Percentiles rank a stretch among this genome's conserved stretches.
Conservation (phyloP, 1,140 invertebrate species). For the Drosophila bipectinata region DNA sequence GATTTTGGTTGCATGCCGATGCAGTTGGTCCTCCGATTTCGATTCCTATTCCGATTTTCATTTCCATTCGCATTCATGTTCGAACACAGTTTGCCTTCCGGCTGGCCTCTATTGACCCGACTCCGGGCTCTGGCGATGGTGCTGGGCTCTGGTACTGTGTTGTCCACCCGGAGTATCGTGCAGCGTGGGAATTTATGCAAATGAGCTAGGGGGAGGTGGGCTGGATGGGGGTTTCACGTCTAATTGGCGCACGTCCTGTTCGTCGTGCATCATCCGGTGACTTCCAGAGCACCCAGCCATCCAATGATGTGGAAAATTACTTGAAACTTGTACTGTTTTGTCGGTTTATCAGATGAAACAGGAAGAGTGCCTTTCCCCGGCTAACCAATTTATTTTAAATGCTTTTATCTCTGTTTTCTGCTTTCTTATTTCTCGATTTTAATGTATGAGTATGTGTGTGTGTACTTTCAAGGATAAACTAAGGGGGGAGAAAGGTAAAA, state of each 20-base stretch:
- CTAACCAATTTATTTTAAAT: conserved; percentile 39
- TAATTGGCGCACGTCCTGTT: conserved; percentile 68
- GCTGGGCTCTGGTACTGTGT: not conserved
- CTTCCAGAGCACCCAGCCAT: conserved; percentile 38
- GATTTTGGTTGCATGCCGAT: conserved; percentile 36
- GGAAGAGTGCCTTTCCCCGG: not conserved
- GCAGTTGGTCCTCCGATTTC: conserved; percentile 26
- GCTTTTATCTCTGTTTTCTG: conserved; percentile 3
- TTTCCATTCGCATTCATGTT: not conserved
- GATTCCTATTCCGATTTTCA: not conserved
- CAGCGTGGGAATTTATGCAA: conserved; percentile 33
- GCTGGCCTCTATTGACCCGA: not conserved
- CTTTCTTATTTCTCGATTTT: not conserved
- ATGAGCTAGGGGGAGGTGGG: not conserved
- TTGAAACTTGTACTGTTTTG: conserved; percentile 46
- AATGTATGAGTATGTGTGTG: not conserved
- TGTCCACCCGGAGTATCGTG: conserved; percentile 23
- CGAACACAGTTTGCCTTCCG: not conserved
- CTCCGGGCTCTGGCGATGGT: not conserved
- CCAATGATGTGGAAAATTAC: conserved; percentile 75
- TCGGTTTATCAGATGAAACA: not conserved
- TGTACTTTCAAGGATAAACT: too few relatives aligned
- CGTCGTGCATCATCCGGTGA: conserved; percentile 11
- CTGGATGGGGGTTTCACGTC: not conserved
- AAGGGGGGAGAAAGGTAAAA: conserved; percentile 13